phyloP scores from a whole-genome alignment of 2,113 vertebrate species.

The Hyaena hyaena region DNA sequence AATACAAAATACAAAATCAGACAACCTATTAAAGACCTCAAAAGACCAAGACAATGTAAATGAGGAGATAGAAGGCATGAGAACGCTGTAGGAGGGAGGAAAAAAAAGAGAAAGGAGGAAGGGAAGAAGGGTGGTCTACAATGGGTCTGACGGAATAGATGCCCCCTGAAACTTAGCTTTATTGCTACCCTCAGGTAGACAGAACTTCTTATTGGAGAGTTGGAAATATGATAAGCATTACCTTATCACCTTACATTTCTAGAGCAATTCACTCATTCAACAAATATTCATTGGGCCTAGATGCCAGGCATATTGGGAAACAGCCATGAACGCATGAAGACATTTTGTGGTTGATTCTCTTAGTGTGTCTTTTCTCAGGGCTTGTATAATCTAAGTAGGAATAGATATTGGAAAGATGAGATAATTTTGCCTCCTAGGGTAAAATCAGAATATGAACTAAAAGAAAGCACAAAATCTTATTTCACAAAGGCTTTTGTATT shows the following conservation, averaged over 20 bases:
- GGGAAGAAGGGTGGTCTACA: not conserved
- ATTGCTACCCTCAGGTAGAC: not conserved
- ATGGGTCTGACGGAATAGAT: accelerated
- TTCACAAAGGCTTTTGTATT: not conserved
- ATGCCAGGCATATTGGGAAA: not conserved
- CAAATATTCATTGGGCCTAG: not conserved
- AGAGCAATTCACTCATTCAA: not conserved
- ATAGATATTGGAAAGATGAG: not conserved
- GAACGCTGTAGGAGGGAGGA: not conserved
- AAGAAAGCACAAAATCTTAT: not conserved
- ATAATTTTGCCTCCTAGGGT: not conserved
- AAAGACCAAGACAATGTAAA: not conserved
- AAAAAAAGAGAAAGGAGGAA: not conserved
- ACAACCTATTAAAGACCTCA: not conserved
- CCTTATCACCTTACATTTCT: not conserved
- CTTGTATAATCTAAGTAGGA: not conserved
- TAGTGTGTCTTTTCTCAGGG: not conserved
- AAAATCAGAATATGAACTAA: not conserved
- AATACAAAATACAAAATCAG: not conserved
- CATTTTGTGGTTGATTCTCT: not conserved
- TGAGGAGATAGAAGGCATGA: not conserved
- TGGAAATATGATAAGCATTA: not conserved
- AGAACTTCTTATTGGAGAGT: not conserved
- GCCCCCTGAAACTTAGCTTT: not conserved
- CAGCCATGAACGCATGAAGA: not conserved